phyloP scores from a whole-genome alignment of 1,140 invertebrate species.

The Charaxes varanes region DNA sequence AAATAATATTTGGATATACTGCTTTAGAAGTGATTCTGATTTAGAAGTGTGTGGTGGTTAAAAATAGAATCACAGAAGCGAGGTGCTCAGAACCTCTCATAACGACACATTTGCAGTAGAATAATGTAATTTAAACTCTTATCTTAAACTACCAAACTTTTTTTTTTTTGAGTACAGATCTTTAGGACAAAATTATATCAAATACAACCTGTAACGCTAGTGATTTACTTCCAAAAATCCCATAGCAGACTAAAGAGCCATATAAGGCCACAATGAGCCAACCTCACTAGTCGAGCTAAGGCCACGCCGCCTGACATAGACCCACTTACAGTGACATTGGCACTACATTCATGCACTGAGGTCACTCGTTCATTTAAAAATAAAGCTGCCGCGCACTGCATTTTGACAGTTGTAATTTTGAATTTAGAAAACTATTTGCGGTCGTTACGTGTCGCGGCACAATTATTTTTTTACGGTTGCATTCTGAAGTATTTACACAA shows the following conservation, averaged over 20 bases:
- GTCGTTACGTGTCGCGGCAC: slow-evolving; percentile 2
- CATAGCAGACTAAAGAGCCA: slow-evolving; percentile 42
- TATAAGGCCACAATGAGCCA: slow-evolving; percentile 55
- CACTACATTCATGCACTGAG: slow-evolving; percentile 70
- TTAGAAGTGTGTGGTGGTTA: too few relatives aligned
- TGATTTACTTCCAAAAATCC: slow-evolving; percentile 26
- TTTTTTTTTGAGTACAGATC: not conserved
- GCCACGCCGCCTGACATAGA: slow-evolving; percentile 62
- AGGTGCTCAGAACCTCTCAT: too few relatives aligned
- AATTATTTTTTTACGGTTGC: slow-evolving; percentile 4
- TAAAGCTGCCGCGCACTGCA: slow-evolving; percentile 41
- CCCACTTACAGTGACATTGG: slow-evolving; percentile 68
- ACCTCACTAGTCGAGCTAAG: slow-evolving; percentile 39
- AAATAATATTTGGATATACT: too few relatives aligned
- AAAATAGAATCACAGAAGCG: too few relatives aligned
- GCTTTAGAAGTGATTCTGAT: too few relatives aligned
- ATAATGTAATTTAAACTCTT: too few relatives aligned
- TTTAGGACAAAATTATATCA: not conserved
- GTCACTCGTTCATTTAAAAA: slow-evolving; percentile 67
- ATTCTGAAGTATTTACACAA: not conserved
- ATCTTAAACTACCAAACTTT: too few relatives aligned
- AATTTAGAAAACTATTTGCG: slow-evolving; percentile 23
- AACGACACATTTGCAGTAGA: too few relatives aligned
- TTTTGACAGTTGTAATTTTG: slow-evolving; percentile 36
- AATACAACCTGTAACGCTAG: slow-evolving; percentile 2